Evolutionary conservation across 2,113 vertebrate species (phyloP), one percentile per base, ranked within the genome.

Genomic region (Nesospiza acunhae): DNA sequence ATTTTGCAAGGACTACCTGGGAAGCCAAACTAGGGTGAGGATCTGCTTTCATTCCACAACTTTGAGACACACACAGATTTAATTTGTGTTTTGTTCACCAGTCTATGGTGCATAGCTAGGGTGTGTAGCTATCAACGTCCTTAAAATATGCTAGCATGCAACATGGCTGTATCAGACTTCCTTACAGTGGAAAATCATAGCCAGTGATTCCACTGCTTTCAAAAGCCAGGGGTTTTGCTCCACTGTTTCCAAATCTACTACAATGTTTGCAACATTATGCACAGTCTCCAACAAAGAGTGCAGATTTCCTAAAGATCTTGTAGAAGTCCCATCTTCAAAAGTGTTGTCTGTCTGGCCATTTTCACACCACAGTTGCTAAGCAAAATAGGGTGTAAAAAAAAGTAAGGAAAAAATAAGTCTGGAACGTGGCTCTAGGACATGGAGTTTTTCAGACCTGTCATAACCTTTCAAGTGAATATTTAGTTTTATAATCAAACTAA

Each of bases 51-150:
- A 49, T 26, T 53, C 42, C 56, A 37, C 8, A 49, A 1, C 22
- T 78, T 31, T 49, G 55, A 79, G 35, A 47, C 16, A 86, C 14
- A 27, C 21, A 75, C 10, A 59, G 66, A 24, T 4, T 66, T 31
- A 92, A 35, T 10, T 66, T 23, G 41, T 5, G 7, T 7, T 53
- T 3, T 17, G 13, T 20, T 56, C 28, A 37, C 20, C 17, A n/a
- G 41, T 16, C 10, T n/a, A 20, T 1, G 4, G 24, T 46, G n/a
- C 0, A 0, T 13, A 81, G 20, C 19, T 42, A 64, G 17, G 1
- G 2, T 35, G 55, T 5, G 10, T 18, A 46, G 42, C 9, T 67
- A 50, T 23, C 19, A 64, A 10, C 0, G 1, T 60, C 31, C 35
- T 60, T 26, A 58, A n/a, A 86, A 8, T 30, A 19, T 3, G 10